Evolutionary conservation across 64 coral and sea anemone species (phyloP).

Genomic region (Pachyseris speciosa): DNA sequence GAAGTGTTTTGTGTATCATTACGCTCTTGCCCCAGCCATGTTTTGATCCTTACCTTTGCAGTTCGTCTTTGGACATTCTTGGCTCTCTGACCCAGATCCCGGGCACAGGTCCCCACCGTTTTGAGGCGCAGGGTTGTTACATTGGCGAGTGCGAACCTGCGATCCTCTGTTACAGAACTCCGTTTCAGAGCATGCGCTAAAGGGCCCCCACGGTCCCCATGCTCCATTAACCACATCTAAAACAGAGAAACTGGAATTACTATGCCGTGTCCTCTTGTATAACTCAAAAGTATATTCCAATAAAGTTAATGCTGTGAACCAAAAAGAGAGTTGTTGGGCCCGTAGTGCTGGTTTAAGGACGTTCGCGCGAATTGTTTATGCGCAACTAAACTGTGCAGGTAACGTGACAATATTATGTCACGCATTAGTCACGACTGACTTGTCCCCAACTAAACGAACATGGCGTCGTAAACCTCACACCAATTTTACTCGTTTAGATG

Average conservation of each 20-base stretch:
- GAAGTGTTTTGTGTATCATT: too few relatives aligned
- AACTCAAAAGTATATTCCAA: neutral
- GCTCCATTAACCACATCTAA: slow-evolving; percentile 46
- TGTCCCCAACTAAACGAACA: too few relatives aligned
- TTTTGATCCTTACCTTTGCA: slow-evolving; percentile 22
- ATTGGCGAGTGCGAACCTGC: slow-evolving; percentile 19
- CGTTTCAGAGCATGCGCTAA: slow-evolving; percentile 41
- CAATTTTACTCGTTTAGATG: too few relatives aligned
- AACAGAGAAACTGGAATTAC: neutral
- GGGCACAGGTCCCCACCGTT: slow-evolving; percentile 41
- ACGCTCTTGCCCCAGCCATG: neutral
- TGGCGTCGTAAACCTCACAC: too few relatives aligned
- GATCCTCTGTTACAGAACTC: slow-evolving; percentile 59
- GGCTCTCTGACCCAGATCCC: slow-evolving; percentile 8
- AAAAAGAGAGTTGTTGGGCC: too few relatives aligned
- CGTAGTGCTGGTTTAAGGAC: too few relatives aligned
- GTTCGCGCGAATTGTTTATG: too few relatives aligned
- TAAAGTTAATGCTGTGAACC: too few relatives aligned
- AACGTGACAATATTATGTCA: too few relatives aligned
- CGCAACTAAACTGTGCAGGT: too few relatives aligned
- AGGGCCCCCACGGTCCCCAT: slow-evolving; percentile 56
- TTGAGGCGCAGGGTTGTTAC: slow-evolving; percentile 55
- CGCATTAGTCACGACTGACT: too few relatives aligned
- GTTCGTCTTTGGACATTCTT: slow-evolving; percentile 61
- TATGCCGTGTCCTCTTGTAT: neutral